A percentile compares a stretch with the other conserved stretches of the same genome.
phyloP scores from a whole-genome alignment of 1,140 invertebrate genomes.

The Zaprionus inermis region DNA sequence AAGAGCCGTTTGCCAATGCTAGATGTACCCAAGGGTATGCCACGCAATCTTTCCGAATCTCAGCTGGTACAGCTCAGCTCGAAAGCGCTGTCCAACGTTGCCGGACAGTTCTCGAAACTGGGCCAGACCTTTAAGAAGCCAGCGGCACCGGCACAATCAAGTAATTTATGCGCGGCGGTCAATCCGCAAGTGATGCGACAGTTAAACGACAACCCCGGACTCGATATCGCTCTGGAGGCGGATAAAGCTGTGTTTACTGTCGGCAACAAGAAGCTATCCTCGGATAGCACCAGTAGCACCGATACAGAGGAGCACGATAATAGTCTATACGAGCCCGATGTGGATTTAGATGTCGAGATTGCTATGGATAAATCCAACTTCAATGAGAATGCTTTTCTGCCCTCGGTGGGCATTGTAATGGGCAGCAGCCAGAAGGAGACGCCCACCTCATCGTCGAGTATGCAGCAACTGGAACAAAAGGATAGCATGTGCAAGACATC shows the following conservation, averaged over 20 bases:
- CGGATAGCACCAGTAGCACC: slow-evolving; percentile 80
- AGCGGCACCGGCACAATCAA: slow-evolving; percentile 71
- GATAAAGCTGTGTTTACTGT: slow-evolving; percentile 70
- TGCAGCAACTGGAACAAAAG: slow-evolving; percentile 80
- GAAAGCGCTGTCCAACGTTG: slow-evolving; percentile 93
- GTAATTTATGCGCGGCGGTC: slow-evolving; percentile 51
- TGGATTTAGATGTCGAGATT: slow-evolving; percentile 74
- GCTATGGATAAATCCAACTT: slow-evolving; percentile 62
- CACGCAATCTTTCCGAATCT: slow-evolving; percentile 86
- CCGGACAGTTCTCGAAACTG: slow-evolving; percentile 93
- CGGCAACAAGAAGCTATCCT: slow-evolving; percentile 51
- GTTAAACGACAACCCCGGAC: slow-evolving; percentile 25
- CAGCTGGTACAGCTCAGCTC: slow-evolving; percentile 88
- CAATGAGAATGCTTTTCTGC: slow-evolving; percentile 86
- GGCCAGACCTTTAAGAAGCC: slow-evolving; percentile 88
- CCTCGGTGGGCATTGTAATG: slow-evolving; percentile 88
- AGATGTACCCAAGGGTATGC: slow-evolving; percentile 84
- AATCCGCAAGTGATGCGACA: slow-evolving; percentile 77
- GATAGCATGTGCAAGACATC: slow-evolving; percentile 83
- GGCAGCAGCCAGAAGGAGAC: slow-evolving; percentile 81
- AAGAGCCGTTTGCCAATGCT: slow-evolving; percentile 85
- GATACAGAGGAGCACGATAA: slow-evolving; percentile 85
- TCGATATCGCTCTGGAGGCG: slow-evolving; percentile 64
- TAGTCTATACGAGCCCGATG: slow-evolving; percentile 85
- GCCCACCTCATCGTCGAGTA: slow-evolving; percentile 50